A percentile compares a stretch with the other conserved stretches of the same genome.
Evolutionary conservation across 2,888 invertebrate genomes (phyloP).

Genomic region (Euclidia mi): DNA sequence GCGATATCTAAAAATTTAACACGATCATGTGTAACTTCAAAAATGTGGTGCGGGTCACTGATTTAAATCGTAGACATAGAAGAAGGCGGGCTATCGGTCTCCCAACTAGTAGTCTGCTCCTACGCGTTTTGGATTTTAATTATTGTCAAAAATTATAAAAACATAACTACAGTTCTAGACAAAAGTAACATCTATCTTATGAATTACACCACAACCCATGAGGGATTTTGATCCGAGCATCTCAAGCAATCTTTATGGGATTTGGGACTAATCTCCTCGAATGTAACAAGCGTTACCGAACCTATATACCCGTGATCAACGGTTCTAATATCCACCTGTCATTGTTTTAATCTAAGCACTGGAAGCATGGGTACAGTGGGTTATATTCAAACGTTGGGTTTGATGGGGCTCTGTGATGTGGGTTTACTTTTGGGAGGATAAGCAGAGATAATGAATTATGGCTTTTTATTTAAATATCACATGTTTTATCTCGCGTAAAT

Average conservation of each 20-base stretch:
- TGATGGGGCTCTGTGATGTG: not conserved
- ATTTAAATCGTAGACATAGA: no score
- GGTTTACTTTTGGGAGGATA: not conserved
- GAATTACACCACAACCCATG: conserved; percentile 41
- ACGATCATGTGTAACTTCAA: no score
- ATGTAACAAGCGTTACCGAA: conserved; percentile 51
- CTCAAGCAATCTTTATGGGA: conserved; percentile 65
- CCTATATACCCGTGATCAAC: conserved; percentile 22
- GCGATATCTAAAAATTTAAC: no score
- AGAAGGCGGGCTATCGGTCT: no score
- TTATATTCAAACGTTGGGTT: not conserved
- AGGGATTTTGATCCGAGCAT: conserved; percentile 58
- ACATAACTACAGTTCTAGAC: no score
- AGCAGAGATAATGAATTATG: no score
- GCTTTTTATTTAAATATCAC: no score
- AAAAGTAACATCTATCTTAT: conserved; percentile 15
- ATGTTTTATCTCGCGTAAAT: no score
- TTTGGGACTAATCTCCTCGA: conserved; percentile 59
- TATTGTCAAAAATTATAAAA: no score
- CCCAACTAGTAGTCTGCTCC: no score
- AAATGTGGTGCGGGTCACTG: no score
- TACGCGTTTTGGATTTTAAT: no score
- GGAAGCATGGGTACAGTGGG: not conserved
- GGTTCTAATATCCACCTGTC: conserved; percentile 26
- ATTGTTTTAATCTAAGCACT: conserved; percentile 29